phyloP scores from a whole-genome alignment of 2,797 vertebrate species.

The Balearica regulorum region DNA sequence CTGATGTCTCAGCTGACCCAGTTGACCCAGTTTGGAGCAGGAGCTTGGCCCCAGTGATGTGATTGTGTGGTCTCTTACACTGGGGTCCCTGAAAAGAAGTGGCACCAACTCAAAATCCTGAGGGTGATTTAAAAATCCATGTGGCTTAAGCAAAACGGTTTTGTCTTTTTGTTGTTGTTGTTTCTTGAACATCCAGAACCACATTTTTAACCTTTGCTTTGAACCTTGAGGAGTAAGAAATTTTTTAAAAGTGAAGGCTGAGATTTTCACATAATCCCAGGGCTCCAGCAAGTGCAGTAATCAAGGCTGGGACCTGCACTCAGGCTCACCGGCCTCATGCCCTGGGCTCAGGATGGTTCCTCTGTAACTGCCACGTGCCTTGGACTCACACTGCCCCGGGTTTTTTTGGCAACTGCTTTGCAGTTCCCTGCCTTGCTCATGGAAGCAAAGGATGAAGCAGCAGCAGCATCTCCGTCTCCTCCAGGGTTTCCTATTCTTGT shows the following conservation, averaged over 20 bases:
- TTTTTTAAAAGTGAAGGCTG: neutral
- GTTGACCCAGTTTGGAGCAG: neutral
- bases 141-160: neutral
- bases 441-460: neutral
- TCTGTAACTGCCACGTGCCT: neutral
- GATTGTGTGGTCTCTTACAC: neutral
- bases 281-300: neutral
- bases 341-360: fast-evolving
- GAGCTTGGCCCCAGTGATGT: neutral
- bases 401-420: neutral
- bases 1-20: neutral
- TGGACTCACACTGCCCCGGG: fast-evolving
- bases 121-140: neutral
- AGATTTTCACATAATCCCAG: neutral
- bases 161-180: neutral
- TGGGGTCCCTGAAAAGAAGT: neutral
- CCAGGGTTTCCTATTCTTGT: neutral
- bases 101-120: neutral
- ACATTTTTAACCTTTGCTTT: neutral
- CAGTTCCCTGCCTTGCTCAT: neutral
- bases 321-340: neutral
- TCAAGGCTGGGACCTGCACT: neutral
- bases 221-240: neutral
- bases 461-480: neutral
- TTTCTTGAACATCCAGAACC: neutral